Conservation (phyloP, 92 coral and sea anemone genomes). For the Heliopora coerulea region DNA sequence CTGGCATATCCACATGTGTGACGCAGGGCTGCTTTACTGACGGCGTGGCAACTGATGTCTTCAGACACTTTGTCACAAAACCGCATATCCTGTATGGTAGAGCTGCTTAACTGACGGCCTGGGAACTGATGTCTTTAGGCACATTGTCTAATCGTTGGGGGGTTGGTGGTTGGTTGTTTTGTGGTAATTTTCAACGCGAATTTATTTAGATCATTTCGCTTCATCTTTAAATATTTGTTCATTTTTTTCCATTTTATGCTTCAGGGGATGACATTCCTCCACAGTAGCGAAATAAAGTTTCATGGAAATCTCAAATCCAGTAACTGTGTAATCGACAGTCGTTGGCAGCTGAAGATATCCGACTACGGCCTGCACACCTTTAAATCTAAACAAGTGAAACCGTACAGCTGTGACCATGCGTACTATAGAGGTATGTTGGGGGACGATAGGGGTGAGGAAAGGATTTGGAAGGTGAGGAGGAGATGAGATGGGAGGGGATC, state of each 20-base stretch:
- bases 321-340: conserved; percentile 93
- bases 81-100: too few relatives aligned
- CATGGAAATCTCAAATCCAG: conserved; percentile 95
- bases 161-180: too few relatives aligned
- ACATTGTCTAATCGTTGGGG: too few relatives aligned
- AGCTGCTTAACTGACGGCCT: too few relatives aligned
- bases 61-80: too few relatives aligned
- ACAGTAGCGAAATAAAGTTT: conserved; percentile 85
- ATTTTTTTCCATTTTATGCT: background rate
- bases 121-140: too few relatives aligned
- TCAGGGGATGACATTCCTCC: conserved; percentile 90
- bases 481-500: background rate
- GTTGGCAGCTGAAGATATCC: conserved; percentile 93
- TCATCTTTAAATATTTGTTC: too few relatives aligned
- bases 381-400: conserved; percentile 78
- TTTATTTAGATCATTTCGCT: too few relatives aligned
- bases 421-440: conserved; percentile 75
- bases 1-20: too few relatives aligned
- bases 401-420: conserved; percentile 76
- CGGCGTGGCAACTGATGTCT: too few relatives aligned
- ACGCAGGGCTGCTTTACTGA: too few relatives aligned
- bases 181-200: too few relatives aligned
- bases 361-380: conserved; percentile 95
- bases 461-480: background rate
- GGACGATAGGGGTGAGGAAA: background rate